Evolutionary conservation across 2,797 vertebrate species (phyloP), one percentile per base, ranked within the genome.

Genomic region (Rhinoraja longicauda): DNA sequence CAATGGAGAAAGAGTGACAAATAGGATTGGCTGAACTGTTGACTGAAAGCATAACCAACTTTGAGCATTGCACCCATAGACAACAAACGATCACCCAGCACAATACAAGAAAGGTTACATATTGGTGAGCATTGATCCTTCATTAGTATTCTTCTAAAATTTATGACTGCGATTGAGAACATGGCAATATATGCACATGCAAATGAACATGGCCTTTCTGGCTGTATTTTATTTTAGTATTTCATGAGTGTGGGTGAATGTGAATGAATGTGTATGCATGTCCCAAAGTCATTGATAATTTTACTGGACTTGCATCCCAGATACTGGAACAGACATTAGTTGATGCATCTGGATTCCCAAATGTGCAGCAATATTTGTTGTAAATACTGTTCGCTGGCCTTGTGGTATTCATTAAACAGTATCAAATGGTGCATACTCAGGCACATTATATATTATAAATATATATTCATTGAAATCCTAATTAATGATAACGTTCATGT

Each of bases 401-500:
- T 0, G 45, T 53, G 45, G 45, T 5, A 53, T 53, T 53, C 45
- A 53, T 53, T 53, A 53, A 53, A 53, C 45, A 53, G 45, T 53
- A 53, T 53, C 45, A 53, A 5, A 53, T 97, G 96, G 96, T 97
- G 97, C 97, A 97, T 98, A 97, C 96, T 97, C 96, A 96, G 96
- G 94, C 97, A 95, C 96, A 96, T 95, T 96, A 96, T 97, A 97
- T 97, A 90, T 90, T 88, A 90, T 64, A 90, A 26, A 90, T 90
- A 88, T 90, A 90, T 90, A 90, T 94, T 95, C 96, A 96, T 95
- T 97, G 96, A 96, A 96, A 96, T 53, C 96, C 95, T 90, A 97
- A 96, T 96, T 97, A 96, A 95, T 96, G 93, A 96, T 96, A 96
- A 96, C 95, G 96, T 97, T 96, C 96, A 97, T 96, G 98, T 98